Evolutionary conservation across 2,888 invertebrate genomes (phyloP), one percentile per base, ranked within the genome.

Genomic region (Netelia fuscicornis): DNA sequence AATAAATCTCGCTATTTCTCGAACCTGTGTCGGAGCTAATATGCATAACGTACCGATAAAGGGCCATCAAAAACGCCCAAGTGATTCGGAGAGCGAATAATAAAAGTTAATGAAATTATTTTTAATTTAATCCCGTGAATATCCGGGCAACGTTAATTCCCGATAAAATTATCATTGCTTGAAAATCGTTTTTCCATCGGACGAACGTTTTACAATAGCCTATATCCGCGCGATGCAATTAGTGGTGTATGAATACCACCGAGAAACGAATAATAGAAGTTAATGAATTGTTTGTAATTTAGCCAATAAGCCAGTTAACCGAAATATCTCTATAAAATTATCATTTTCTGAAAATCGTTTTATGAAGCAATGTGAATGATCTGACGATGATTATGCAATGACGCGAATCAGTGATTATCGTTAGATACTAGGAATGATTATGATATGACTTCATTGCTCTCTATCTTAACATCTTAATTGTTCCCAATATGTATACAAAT

Each of bases 41-140:
- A 44, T 23, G 10, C 37, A 60, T 23, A n/a, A 48, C n/a, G 20
- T 58, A 62, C 30, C 13, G 70, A 58, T 11, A 42, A 17, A 20
- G 42, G 58, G 8, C 17, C 17, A 20, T 9, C 10, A 58, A 56
- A 52, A 25, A 48, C 8, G 48, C 9, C 60, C 11, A 58, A n/a
- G 48, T 13, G 68, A 17, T 23, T 25, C 23, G 68, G 25, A 23
- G 52, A 60, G 48, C 13, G 58, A 78, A 78, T 60, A 13, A 78
- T 77, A 44, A 23, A 54, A 67, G 58, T 25, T 56, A 56, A 77
- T 68, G 25, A 67, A 67, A 37, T 20, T n/a, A 78, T 78, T 78
- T 48, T n/a, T 48, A 60, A 60, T 60, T 78, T 68, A 52, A 78
- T 78, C 44, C 11, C 37, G 37, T 6, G 60, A 68, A 58, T 44